Evolutionary conservation across 2,888 invertebrate genomes (phyloP), one percentile per base, ranked within the genome.

Genomic region (Drosophila mettleri): DNA sequence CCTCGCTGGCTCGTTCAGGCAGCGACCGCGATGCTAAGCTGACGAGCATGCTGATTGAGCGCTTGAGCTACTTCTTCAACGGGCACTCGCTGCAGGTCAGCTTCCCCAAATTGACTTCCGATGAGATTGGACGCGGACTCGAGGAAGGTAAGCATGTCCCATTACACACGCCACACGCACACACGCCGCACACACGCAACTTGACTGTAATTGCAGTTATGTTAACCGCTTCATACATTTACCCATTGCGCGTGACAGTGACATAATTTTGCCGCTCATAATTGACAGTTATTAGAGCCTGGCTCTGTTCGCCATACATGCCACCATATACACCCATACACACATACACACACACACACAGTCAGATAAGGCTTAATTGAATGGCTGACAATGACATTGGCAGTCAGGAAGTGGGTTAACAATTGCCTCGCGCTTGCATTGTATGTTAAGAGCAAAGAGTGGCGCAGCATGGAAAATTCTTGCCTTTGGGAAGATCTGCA

Each of bases 1-100:
- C 94, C 7, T 93, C 93, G 3, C 90, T 96, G 43, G 95, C 96
- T 0, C 94, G 96, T 66, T 94, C 94, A 69, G 91, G 94, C 45
- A 94, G 94, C 46, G 95, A 94, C 65, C 94, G 95, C 80, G 96
- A 96, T 67, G 94, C 94, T 34, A 94, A 94, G 0, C 92, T 97
- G 46, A 94, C 95, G 4, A 93, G 94, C 39, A 94, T 96, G 93
- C 92, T 97, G 14, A 93, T 96, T 92, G 95, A 96, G 63, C 94
- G 95, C 54, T 91, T 96, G 18, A 94, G 95, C 7, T 93, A 94
- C 45, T 94, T 96, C 82, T 94, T 96, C 78, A 95, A 95, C 80
- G 95, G 95, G 0, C 95, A 96, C 90, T 95, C 95, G 34, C 92
- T 97, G 46, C 96, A 96, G 92, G 93, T 97, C 63, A 95, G 95